Conservation (phyloP, 2,888 invertebrate species). For the Mamestra brassicae region DNA sequence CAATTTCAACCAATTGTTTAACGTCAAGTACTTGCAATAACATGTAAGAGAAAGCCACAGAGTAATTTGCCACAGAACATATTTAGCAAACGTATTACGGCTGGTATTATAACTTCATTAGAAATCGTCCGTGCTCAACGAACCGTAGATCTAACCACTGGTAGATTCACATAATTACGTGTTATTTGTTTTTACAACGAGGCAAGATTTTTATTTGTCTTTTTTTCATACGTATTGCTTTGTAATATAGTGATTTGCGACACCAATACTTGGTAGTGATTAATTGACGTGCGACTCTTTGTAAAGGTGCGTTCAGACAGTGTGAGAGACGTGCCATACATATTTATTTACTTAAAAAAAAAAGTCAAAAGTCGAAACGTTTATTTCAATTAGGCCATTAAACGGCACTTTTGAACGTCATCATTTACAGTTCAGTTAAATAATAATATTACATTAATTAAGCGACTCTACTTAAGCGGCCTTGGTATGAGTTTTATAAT, state of each 20-base stretch:
- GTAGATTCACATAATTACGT: conserved; percentile 72
- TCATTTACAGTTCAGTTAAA: too few species aligned
- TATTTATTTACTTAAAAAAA: background rate
- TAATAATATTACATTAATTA: too few species aligned
- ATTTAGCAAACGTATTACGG: conserved; percentile 66
- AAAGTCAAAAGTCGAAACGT: too few species aligned
- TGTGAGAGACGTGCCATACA: background rate
- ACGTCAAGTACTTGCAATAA: conserved; percentile 30
- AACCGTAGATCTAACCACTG: conserved; percentile 67
- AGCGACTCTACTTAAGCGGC: too few species aligned
- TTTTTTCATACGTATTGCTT: conserved; percentile 28
- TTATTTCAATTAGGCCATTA: too few species aligned
- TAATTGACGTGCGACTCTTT: conserved; percentile 23
- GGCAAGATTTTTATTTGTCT: conserved; percentile 37
- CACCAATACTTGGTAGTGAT: conserved; percentile 40
- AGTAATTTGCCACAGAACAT: conserved; percentile 65
- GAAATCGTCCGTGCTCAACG: conserved; percentile 67
- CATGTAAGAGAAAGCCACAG: conserved; percentile 55
- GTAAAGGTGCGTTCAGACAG: background rate
- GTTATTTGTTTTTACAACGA: conserved; percentile 59
- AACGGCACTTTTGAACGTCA: too few species aligned
- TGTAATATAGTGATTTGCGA: conserved; percentile 43
- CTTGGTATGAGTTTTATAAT: background rate
- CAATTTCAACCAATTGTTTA: conserved; percentile 40
- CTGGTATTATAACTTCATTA: conserved; percentile 73